Base-by-base conservation (phyloP, 2,797 vertebrate genomes). In the Pipistrellus pygmaeus region DNA sequence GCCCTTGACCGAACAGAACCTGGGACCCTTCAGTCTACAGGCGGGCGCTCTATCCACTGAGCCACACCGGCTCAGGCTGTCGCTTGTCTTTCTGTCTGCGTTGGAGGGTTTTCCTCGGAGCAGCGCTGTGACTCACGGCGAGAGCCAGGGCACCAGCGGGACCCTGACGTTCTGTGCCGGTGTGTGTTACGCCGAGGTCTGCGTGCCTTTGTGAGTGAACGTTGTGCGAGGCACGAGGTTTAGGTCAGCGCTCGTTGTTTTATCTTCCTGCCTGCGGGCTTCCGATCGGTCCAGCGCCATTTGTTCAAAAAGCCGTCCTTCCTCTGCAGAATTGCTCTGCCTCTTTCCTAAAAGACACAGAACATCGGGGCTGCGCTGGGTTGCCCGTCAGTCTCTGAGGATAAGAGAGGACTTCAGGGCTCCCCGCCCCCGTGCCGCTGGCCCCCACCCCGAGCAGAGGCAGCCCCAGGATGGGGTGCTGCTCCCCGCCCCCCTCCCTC, bases 191-290 rank as follows among this genome's bases (percentile, higher is more conserved):
- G 10, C 35, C 32, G 64, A 62, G 64, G 44, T 53, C 60, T 72
- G 30, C 6, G 17, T n/a, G 2, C 0, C 0, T 23, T 48, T 44
- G 23, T 0, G 9, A 77, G 91, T 41, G 32, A 13, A 18, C 46
- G 25, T 55, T 68, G 20, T 32, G 27, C 7, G n/a, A 60, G 30
- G 38, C 35, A 5, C n/a, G 30, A 76, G 13, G 41, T 75, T 57
- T 25, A 57, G 64, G 35, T 85, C 35, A 23, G 38, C 20, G 13
- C 35, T 44, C 2, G 7, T 6, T n/a, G 13, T 0, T 1, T 25
- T 41, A 11, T 27, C 11, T 23, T 21, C 3, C 53, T 46, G 20
- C 6, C 88, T 8, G 13, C 18, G 15, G 32, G 38, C 38, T 9
- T 20, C 69, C 55, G 25, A 0, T 90, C 57, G 15, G 13, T 55